Conservation (phyloP, 2,797 vertebrate species). For the Heliangelus exortis region DNA sequence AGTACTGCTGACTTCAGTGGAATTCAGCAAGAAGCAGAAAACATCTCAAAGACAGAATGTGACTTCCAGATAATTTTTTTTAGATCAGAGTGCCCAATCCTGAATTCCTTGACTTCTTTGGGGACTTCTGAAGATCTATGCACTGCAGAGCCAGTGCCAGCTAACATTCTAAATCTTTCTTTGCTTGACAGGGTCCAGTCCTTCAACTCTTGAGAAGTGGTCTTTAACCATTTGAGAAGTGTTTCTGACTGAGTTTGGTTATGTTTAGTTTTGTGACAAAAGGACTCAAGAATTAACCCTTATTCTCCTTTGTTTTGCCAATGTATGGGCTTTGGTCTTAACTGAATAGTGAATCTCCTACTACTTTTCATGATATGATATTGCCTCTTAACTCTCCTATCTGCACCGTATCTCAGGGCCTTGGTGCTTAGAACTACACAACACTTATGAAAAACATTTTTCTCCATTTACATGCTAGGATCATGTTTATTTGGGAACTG, state of each 20-base stretch:
- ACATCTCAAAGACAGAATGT: background rate
- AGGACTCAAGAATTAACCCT: background rate
- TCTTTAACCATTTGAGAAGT: background rate
- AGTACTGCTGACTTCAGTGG: background rate
- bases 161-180: background rate
- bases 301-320: background rate
- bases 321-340: background rate
- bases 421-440: background rate
- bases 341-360: background rate
- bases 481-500: conserved; percentile 75
- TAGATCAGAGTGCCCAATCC: background rate
- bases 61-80: background rate
- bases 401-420: background rate
- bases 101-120: conserved; percentile 2
- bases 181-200: background rate
- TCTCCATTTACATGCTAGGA: conserved; percentile 62
- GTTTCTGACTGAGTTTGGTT: background rate
- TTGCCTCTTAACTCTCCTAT: background rate
- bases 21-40: background rate
- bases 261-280: background rate
- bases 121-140: background rate
- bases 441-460: background rate
- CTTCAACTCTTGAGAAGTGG: background rate
- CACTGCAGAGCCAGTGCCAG: background rate
- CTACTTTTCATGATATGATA: background rate